Evolutionary conservation across 2,113 vertebrate genomes (phyloP).

Genomic region (Geococcyx californianus): DNA sequence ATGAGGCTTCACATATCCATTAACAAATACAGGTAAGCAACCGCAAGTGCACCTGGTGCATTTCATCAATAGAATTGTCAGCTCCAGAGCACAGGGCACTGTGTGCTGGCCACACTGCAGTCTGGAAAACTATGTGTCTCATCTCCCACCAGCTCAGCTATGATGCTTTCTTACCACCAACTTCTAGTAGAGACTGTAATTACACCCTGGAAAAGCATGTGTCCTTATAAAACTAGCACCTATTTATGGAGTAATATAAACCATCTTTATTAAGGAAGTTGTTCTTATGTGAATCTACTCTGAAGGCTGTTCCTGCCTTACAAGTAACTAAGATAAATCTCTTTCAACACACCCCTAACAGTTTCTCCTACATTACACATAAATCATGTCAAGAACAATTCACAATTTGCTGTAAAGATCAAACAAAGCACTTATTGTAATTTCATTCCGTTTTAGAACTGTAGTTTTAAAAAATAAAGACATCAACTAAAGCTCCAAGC

Average conservation of each 20-base stretch:
- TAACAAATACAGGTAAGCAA: not conserved
- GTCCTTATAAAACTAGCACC: not conserved
- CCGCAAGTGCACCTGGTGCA: not conserved
- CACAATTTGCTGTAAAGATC: not conserved
- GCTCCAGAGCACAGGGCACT: not conserved
- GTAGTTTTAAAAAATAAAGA: not conserved
- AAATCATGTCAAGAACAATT: not conserved
- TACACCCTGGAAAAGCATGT: not conserved
- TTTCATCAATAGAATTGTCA: not conserved
- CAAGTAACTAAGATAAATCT: not conserved
- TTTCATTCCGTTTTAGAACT: not conserved
- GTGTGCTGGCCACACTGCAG: not conserved
- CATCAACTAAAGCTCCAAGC: not conserved
- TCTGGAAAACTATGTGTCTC: accelerated
- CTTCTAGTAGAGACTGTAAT: not conserved
- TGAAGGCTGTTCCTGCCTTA: not conserved
- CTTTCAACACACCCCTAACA: not conserved
- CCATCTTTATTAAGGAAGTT: not conserved
- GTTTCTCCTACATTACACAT: not conserved
- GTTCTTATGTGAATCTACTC: not conserved
- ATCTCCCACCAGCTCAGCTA: not conserved
- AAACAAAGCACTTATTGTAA: not conserved
- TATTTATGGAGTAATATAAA: not conserved
- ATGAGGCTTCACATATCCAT: not conserved
- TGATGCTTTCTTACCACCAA: not conserved